These are phyloP conservation scores for Labeo rohita DNA, from an alignment of 2,113 vertebrate species.

Conservation along the genomic window DNA sequence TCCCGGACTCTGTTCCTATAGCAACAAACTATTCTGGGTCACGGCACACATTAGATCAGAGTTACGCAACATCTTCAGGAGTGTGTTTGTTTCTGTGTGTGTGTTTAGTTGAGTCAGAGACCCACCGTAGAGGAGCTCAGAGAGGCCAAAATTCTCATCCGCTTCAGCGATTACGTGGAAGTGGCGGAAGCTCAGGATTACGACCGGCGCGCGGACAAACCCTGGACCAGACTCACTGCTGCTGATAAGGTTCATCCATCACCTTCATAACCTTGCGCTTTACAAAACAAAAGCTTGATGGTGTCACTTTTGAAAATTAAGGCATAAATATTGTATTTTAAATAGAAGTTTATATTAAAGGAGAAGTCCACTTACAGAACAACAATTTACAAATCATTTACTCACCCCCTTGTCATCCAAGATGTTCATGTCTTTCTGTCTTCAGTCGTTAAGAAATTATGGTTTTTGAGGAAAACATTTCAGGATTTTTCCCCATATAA, in stretches of 20 bases:
- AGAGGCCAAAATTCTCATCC: slow-evolving; percentile 96
- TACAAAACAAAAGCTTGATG: not conserved
- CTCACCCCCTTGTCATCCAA: too few species aligned
- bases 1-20: slow-evolving; percentile 17
- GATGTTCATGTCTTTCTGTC: too few species aligned
- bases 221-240: slow-evolving; percentile 96
- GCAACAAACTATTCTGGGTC: slow-evolving; percentile 1
- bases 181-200: slow-evolving; percentile 98
- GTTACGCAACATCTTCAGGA: not conserved
- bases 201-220: slow-evolving; percentile 95
- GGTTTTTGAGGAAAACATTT: too few species aligned
- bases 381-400: too few species aligned
- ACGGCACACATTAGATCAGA: not conserved
- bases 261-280: not conserved
- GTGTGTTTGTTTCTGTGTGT: not conserved
- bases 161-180: slow-evolving; percentile 98
- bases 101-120: slow-evolving; percentile 89
- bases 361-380: too few species aligned
- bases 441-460: too few species aligned
- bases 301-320: not conserved
- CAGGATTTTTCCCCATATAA: too few species aligned
- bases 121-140: slow-evolving; percentile 95
- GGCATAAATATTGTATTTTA: too few species aligned
- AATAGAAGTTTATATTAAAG: too few species aligned
- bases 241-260: slow-evolving; percentile 86